phyloP scores from a whole-genome alignment of 2,888 invertebrate species.

The Gari tellinella region DNA sequence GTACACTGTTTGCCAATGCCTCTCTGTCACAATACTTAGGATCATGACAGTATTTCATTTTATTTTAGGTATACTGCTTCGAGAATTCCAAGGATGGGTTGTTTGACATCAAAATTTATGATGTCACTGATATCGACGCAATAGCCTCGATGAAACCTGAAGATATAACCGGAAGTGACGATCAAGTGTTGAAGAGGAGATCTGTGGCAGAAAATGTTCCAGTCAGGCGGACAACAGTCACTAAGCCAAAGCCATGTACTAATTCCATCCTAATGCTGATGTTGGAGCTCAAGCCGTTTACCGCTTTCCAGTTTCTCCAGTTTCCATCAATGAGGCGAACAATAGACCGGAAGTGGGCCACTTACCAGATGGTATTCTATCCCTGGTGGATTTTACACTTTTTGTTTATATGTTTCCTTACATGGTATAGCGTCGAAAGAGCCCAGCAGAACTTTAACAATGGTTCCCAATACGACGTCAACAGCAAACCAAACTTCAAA shows the following conservation, averaged over 20 bases:
- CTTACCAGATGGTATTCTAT: slow-evolving; percentile 54
- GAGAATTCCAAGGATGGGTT: slow-evolving; percentile 70
- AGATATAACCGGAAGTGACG: slow-evolving; percentile 17
- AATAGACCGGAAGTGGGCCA: slow-evolving; percentile 66
- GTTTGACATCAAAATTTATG: slow-evolving; percentile 72
- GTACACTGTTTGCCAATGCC: too few relatives aligned
- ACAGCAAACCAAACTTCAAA: slow-evolving; percentile 23
- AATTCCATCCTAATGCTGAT: slow-evolving; percentile 66
- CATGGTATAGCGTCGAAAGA: slow-evolving; percentile 49
- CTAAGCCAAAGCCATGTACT: background rate
- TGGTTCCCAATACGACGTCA: slow-evolving; percentile 19
- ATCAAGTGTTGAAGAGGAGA: background rate
- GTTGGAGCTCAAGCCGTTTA: slow-evolving; percentile 56
- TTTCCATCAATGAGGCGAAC: slow-evolving; percentile 58
- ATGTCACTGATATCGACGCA: slow-evolving; percentile 74
- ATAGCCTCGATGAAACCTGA: slow-evolving; percentile 46
- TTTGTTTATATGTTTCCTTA: slow-evolving; percentile 56
- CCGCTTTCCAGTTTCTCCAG: slow-evolving; percentile 65
- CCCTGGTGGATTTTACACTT: slow-evolving; percentile 62
- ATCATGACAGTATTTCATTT: too few relatives aligned
- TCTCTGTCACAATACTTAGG: too few relatives aligned
- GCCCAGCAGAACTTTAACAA: slow-evolving; percentile 31
- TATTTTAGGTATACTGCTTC: slow-evolving; percentile 65
- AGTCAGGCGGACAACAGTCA: background rate
- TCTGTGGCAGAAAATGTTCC: slow-evolving; percentile 7